Percentiles rank a stretch among this genome's conserved stretches.
Evolutionary conservation across 2,797 vertebrate species (phyloP).

Genomic region (Otolemur crassicaudatus): DNA sequence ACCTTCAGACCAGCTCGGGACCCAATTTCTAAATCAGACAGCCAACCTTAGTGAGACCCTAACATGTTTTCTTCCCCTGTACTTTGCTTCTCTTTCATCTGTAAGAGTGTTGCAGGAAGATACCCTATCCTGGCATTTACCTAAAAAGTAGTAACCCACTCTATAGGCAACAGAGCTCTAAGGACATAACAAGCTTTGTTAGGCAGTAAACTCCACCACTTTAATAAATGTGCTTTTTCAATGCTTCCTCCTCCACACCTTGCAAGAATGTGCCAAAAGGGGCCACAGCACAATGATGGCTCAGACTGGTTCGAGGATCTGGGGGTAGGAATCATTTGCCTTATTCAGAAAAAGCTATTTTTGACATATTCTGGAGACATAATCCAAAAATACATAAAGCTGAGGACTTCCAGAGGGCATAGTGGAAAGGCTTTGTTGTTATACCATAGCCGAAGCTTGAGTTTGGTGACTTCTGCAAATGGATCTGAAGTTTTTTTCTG

Average conservation of each 20-base stretch:
- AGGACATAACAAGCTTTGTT: background rate
- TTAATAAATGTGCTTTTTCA: constrained; percentile 2
- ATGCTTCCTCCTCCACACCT: background rate
- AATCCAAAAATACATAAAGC: constrained; percentile 72
- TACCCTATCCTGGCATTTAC: background rate
- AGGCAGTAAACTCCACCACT: background rate
- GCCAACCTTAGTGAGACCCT: background rate
- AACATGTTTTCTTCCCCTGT: background rate
- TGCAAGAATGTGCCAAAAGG: background rate
- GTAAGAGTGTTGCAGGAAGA: background rate
- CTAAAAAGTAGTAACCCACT: background rate
- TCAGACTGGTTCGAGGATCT: constrained; percentile 58
- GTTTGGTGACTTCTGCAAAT: background rate
- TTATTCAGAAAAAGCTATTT: constrained; percentile 69
- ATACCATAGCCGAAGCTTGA: background rate
- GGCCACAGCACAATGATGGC: background rate
- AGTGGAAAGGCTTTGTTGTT: constrained; percentile 40
- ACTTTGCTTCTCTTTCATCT: background rate
- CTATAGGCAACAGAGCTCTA: background rate
- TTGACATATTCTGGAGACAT: constrained; percentile 65
- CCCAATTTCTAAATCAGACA: background rate
- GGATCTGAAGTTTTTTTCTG: background rate
- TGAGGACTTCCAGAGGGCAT: constrained; percentile 58
- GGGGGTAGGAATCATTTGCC: constrained; percentile 36
- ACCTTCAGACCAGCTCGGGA: background rate